Evolutionary conservation across 2,888 invertebrate genomes (phyloP).

Genomic region (Tenthredo scrophulariae): DNA sequence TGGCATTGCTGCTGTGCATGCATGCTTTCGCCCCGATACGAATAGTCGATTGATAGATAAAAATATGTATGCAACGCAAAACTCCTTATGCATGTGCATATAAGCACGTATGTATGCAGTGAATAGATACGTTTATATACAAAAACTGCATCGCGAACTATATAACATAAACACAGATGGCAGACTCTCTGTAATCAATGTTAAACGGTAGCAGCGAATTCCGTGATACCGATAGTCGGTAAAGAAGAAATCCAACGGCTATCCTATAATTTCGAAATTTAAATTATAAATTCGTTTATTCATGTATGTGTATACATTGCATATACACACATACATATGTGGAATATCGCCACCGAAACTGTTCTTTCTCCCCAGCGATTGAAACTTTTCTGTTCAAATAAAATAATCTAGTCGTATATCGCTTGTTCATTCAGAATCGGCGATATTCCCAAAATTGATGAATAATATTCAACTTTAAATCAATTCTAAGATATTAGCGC

Average conservation of each 20-base stretch:
- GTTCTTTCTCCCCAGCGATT: too few relatives aligned
- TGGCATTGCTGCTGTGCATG: not conserved
- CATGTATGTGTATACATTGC: too few relatives aligned
- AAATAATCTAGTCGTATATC: too few relatives aligned
- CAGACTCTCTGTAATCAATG: not conserved
- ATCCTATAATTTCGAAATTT: not conserved
- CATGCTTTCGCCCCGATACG: not conserved
- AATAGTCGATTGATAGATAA: slow-evolving; percentile 17
- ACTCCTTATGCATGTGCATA: not conserved
- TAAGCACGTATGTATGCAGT: too few relatives aligned
- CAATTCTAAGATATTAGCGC: too few relatives aligned
- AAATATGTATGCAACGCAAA: not conserved
- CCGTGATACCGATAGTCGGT: not conserved
- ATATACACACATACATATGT: too few relatives aligned
- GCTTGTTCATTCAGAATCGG: too few relatives aligned
- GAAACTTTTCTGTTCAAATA: too few relatives aligned
- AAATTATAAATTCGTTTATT: not conserved
- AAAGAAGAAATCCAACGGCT: not conserved
- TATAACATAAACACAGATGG: not conserved
- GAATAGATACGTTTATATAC: not conserved
- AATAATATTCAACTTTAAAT: too few relatives aligned
- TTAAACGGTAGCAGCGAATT: not conserved
- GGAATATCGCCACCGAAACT: too few relatives aligned
- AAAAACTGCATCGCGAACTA: not conserved
- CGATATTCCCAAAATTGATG: too few relatives aligned